Percentiles rank a stretch among this genome's conserved stretches.
Conservation (phyloP, 2,113 vertebrate species). For the Ifrita kowaldi region DNA sequence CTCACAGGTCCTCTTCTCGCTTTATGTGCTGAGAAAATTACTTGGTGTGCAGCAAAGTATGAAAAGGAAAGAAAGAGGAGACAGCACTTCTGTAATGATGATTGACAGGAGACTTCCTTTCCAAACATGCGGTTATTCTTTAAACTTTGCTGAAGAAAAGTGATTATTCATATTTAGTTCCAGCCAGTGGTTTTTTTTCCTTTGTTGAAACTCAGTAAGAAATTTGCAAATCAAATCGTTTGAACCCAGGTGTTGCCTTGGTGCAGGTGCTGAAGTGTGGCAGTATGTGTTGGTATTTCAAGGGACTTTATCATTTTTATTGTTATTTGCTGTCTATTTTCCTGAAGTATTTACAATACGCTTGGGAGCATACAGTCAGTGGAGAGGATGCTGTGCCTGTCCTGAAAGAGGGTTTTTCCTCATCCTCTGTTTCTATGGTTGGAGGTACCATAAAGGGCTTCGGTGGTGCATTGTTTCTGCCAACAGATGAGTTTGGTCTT, state of each 20-base stretch:
- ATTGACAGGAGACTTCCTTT: conserved; percentile 33
- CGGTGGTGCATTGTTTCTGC: neutral
- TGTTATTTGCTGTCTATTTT: neutral
- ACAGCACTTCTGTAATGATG: neutral
- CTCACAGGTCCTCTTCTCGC: neutral
- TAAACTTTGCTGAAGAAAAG: neutral
- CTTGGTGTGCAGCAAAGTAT: neutral
- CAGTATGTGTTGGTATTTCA: neutral
- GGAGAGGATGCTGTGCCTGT: neutral
- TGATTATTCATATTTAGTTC: neutral
- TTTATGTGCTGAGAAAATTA: neutral
- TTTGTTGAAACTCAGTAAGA: neutral
- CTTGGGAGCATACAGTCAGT: neutral
- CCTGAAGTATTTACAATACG: neutral
- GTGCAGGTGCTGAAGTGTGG: neutral
- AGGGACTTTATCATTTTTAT: neutral
- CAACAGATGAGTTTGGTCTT: neutral
- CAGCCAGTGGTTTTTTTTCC: neutral
- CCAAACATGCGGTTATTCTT: neutral
- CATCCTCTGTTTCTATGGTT: neutral
- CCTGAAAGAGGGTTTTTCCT: neutral
- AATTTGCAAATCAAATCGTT: neutral
- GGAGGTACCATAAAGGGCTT: neutral
- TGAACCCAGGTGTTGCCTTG: neutral
- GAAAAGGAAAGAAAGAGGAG: neutral